Base-by-base conservation (phyloP, 2,888 invertebrate species). In the Abscondita cerata region DNA sequence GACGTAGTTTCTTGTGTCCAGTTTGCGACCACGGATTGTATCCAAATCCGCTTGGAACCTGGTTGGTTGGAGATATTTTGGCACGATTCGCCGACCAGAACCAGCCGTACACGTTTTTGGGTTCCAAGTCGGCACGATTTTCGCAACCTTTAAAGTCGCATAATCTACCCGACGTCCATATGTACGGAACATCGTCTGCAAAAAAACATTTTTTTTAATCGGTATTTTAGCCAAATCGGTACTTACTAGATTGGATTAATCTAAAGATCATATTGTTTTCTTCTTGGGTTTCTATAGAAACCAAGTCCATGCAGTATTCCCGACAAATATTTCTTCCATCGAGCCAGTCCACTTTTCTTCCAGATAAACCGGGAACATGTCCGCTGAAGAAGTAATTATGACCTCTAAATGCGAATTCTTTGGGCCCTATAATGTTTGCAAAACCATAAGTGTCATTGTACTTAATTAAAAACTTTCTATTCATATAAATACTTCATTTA, bases 91-190 rank as follows among this genome's bases (percentile, higher is more conserved):
- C 92, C 13, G 93, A 93, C 95, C 95, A 95, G 87, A 95, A 95
- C 95, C 95, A 95, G 44, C 95, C 95, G 75, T 89, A 89, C 67
- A 95, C 74, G 75, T 86, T 88, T 81, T 94, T 94, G 65, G 95
- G 95, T 79, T 94, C 93, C 68, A 95, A 84, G 77, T 95, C 95
- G 62, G 86, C 86, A 68, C 95, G 89, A 70, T 89, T 89, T 79
- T 94, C 93, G 80, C 95, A 95, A 62, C 95, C 95, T 78, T 93
- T 93, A 86, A 95, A 95, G 84, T 95, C 95, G 77, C 95, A 95
- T 61, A 95, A 87, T 72, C 95, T 90, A 53, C 95, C 95, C 3
- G 93, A 92, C 11, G 95, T 95, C 95, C 95, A 95, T 76, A 95
- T 95, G 84, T 94, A 95, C 1, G 94, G 93, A 47, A 93, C 91